A percentile compares a stretch with the other conserved stretches of the same genome.
Conservation (phyloP, 2,113 vertebrate genomes). For the Genyomyrus donnyi region DNA sequence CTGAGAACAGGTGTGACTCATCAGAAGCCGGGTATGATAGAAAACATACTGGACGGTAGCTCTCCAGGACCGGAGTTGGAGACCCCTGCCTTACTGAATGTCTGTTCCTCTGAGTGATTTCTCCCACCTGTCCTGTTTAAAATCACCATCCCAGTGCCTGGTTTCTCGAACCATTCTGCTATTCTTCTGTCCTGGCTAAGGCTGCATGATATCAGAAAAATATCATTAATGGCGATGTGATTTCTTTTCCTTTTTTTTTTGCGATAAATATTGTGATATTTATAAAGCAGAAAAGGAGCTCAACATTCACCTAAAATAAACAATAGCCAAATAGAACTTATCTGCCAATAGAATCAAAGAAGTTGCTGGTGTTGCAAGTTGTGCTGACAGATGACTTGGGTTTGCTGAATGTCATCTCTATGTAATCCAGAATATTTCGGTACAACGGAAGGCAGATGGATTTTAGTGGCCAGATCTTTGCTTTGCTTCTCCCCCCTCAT, state of each 20-base stretch:
- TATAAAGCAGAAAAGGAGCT: not conserved
- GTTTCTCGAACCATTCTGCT: not conserved
- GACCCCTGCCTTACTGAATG: not conserved
- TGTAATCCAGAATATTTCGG: not conserved
- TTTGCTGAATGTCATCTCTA: not conserved
- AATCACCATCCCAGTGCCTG: not conserved
- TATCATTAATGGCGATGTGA: not conserved
- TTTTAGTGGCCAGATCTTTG: not conserved
- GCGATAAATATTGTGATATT: not conserved
- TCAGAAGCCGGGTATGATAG: no score
- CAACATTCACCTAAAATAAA: not conserved
- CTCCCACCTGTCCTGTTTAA: not conserved
- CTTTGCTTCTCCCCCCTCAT: not conserved
- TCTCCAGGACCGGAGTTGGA: no score
- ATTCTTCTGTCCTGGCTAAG: not conserved
- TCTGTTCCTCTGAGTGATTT: not conserved
- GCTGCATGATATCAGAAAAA: not conserved
- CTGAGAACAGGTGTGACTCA: no score
- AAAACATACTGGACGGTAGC: no score
- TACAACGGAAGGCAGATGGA: not conserved
- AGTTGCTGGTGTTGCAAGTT: not conserved
- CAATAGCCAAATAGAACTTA: not conserved
- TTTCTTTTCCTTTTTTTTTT: not conserved
- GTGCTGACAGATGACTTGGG: not conserved
- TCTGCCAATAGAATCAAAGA: not conserved